Evolutionary conservation across 1,140 invertebrate species (phyloP), one percentile per base, ranked within the genome.

Genomic region (Apolygus lucorum): DNA sequence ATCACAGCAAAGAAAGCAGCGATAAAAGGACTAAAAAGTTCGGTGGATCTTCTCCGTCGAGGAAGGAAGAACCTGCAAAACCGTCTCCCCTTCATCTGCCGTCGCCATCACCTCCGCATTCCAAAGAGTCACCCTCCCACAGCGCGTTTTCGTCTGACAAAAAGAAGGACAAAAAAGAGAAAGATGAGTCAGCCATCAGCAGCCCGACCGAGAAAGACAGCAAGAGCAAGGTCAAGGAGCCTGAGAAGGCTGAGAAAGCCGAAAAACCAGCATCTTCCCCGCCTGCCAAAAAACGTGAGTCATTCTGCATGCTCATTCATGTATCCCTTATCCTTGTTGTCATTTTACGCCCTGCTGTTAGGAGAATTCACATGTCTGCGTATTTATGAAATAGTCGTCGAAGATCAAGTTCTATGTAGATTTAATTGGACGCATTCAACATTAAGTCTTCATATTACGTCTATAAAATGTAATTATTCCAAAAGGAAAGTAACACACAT

Each of bases 211-310:
- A 62, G 81, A 82, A 21, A 73, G 73, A 1, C 77, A 81, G 79
- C 73, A 70, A 75, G 26, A 21, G 54, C 67, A 72, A 27, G 49
- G 34, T 21, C 14, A 52, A 69, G 70, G n/a, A n/a, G n/a, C n/a
- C n/a, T n/a, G n/a, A n/a, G n/a, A n/a, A 76, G 65, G 72, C 76
- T 28, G 70, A 71, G 63, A 75, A 75, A 63, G 80, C 84, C 52
- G 89, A 91, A 74, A 86, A 89, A 76, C 87, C 87, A 54, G 89
- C 89, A 54, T 92, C 93, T 76, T 86, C 91, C 72, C 84, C 90
- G 70, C 93, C 92, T 84, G 88, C 88, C 71, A 93, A 92, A 85
- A n/a, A n/a, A n/a, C n/a, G n/a, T n/a, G n/a, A n/a, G n/a, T n/a
- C n/a, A n/a, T n/a, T n/a, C n/a, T n/a, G n/a, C n/a, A n/a, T n/a